Base-by-base conservation (phyloP, 2,888 invertebrate species). In the Pilophorus perplexus region DNA sequence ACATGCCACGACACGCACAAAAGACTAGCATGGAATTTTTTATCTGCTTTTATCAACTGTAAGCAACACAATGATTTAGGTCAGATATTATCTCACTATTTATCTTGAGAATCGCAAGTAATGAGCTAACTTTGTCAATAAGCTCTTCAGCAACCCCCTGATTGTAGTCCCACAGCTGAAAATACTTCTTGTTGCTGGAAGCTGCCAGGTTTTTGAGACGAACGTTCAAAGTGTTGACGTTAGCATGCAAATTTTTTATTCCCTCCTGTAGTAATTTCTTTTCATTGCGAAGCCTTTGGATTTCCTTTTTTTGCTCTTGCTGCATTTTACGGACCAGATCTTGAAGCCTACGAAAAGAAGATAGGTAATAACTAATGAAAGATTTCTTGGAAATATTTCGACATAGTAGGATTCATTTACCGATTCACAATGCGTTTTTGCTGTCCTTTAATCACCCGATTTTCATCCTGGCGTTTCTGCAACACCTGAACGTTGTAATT, bases 401-500 rank as follows among this genome's bases (percentile, higher is more conserved):
- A 33, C 33, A 8, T 33, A 8, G 12, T 18, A n/a, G 14, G 6
- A 50, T 18, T 16, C 8, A 6, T 16, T 40, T 66, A 79, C 88
- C 55, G 55, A 71, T 87, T 88, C 3, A 90, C 80, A 71, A 85
- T 82, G 6, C 88, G 81, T 73, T 89, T 89, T 73, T 90, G 90
- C 72, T 89, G 87, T 55, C 87, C 87, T 74, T 87, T 84, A 4
- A 91, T 85, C 44, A 88, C 85, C 0, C 86, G 80, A 75, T 90
- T 91, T 77, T 95, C 94, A 72, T 92, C 91, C 76, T 93, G 93
- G 2, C 93, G 82, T 74, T 88, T 89, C 77, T 89, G 90, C 52
- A 95, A 77, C 8, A 93, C 84, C 74, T 90, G 89, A 75, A 90
- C 93, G 75, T 92, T 94, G 75, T 94, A 95, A 73, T 93, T 90